Evolutionary conservation across 1,140 invertebrate species (phyloP), one percentile per base, ranked within the genome.

Genomic region (Ceratina australensis): DNA sequence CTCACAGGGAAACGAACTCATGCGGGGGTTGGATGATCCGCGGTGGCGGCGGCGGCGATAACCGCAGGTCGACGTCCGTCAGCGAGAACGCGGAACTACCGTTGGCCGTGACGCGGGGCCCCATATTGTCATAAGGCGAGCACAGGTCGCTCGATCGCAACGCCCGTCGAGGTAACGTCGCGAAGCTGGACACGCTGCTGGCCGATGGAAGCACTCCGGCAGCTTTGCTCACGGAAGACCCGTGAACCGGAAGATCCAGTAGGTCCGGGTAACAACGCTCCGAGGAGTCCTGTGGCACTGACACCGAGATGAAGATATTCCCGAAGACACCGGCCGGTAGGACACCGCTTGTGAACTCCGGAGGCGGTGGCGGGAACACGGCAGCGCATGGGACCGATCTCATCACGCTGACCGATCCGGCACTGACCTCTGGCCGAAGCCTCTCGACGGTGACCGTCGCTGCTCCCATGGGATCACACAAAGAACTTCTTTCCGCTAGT

Each of bases 51-150:
- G 91, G 93, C 18, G 92, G 93, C 49, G 93, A 92, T 28, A 93
- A 85, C 72, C 91, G 90, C 52, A 92, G 80, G 49, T 92, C 90
- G 68, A 87, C 88, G 85, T 96, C 96, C 47, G 95, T 95, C 77
- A 97, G 90, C 18, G 96, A 97, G 79, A 97, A 94, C 1, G 95
- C 96, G 15, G 96, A 97, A 73, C 94, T 94, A 47, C 97, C 97
- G 80, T 96, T 96, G 2, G 96, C 97, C 8, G 97, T 98, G 15
- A 97, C 96, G 83, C 97, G 93, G 33, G 96, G 96, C 1, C 97
- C 97, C 95, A 98, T 96, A 88, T 97, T 97, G 90, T 98, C 97
- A 89, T 98, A 98, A 90, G 91, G 92, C 81, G 92, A 90, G 78
- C 91, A 87, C 79, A 92, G 81, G 79, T 93, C 91, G 72, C 81